Evolutionary conservation across 2,113 vertebrate genomes (phyloP), one percentile per base, ranked within the genome.

Genomic region (Synodontis membranacea): DNA sequence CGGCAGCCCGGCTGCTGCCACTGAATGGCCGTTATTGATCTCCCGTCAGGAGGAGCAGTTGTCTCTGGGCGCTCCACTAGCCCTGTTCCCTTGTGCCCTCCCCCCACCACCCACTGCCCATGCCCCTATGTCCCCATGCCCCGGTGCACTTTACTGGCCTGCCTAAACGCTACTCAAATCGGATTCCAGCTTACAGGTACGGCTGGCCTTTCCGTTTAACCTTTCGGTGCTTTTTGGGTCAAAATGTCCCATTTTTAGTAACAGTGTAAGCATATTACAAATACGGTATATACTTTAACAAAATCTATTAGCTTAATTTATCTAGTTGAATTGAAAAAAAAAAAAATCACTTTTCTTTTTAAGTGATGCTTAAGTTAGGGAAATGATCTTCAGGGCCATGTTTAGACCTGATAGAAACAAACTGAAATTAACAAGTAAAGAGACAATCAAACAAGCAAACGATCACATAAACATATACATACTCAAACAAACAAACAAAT

Each of bases 1-100:
- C 96, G 96, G 95, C 97, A 97, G 97, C 96, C 96, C 95, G 96
- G 96, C 96, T 96, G 95, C 97, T 94, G 96, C 96, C 94, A 96
- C 95, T 96, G 93, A 94, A 95, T 96, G 96, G 97, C 97, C 96
- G 95, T 91, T 96, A 99, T 99, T 96, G 98, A 99, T 99, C 98
- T 98, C 96, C 97, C 98, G 98, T 98, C 98, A 99, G 95, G 89
- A 91, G 95, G 95, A 96, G 95, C 95, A 96, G 96, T 96, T 95
- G 96, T 96, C 96, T 95, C 95, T 95, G 95, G 93, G 78, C 83
- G 83, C 72, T 84, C 79, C 90, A 94, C 94, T 84, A 89, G 90
- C 89, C 86, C 83, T 76, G 39, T 68, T 86, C 89, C 93, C 92
- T 88, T 94, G 54, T 94, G 93, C 93, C 95, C 94, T 94, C 80